phyloP scores from a whole-genome alignment of 2,113 vertebrate species.

The Grus americana region DNA sequence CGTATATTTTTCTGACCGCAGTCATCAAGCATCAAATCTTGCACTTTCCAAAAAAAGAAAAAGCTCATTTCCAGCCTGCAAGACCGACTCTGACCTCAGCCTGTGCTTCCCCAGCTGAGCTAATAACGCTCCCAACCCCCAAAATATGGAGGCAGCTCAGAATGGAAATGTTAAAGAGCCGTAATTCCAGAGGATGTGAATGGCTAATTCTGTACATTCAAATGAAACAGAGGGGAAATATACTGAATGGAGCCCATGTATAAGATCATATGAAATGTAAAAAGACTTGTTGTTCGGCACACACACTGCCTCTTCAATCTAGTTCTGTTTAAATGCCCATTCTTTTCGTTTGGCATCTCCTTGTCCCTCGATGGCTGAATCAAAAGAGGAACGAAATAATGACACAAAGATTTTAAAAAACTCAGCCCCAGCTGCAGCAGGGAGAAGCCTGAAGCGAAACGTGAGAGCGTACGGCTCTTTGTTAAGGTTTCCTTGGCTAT shows the following conservation, averaged over 20 bases:
- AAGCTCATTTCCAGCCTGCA: constrained; percentile 31
- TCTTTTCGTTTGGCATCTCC: constrained; percentile 73
- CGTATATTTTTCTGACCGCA: background rate
- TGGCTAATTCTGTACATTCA: constrained; percentile 72
- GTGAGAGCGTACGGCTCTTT: constrained; percentile 67
- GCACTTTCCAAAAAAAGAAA: constrained; percentile 42
- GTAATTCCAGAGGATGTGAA: constrained; percentile 69
- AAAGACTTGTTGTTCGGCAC: constrained; percentile 69
- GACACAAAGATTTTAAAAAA: constrained; percentile 73
- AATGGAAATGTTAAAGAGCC: constrained; percentile 67
- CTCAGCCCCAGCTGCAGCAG: constrained; percentile 72
- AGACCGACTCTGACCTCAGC: constrained; percentile 47
- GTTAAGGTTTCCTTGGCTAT: constrained; percentile 75
- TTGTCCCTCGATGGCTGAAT: constrained; percentile 66
- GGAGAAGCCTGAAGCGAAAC: constrained; percentile 71
- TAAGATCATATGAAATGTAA: constrained; percentile 74
- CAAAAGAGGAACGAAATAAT: constrained; percentile 71
- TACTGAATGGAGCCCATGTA: constrained; percentile 72
- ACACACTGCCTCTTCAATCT: constrained; percentile 72
- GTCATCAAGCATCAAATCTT: constrained; percentile 10
- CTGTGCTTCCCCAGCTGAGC: constrained; percentile 55
- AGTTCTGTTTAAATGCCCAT: constrained; percentile 73
- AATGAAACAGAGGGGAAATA: constrained; percentile 69
- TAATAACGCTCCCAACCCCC: constrained; percentile 50
- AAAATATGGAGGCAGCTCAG: constrained; percentile 63